phyloP scores from a whole-genome alignment of 2,797 vertebrate species.

The Girardinus metallicus region DNA sequence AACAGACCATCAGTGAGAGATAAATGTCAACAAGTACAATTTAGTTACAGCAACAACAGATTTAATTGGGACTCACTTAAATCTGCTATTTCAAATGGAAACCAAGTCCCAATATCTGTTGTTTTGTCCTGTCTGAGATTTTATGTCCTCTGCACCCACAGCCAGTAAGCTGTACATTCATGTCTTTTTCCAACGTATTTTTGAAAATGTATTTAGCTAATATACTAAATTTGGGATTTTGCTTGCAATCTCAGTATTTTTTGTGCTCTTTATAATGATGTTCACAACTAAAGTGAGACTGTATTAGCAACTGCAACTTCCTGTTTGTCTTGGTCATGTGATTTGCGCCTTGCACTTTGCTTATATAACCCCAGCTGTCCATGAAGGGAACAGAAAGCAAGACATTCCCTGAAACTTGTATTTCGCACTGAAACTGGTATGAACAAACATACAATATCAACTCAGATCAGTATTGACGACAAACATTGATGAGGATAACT shows the following conservation, averaged over 20 bases:
- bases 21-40: not conserved
- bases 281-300: not conserved
- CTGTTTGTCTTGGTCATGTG: not conserved
- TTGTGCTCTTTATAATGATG: not conserved
- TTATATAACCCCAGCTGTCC: not conserved
- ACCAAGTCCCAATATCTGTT: not conserved
- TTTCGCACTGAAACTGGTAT: not conserved
- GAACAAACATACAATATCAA: not conserved
- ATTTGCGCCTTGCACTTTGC: not conserved
- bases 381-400: not conserved
- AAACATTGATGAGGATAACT: not conserved
- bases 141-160: not conserved
- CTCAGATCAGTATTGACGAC: not conserved
- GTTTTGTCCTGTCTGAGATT: not conserved
- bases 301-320: not conserved
- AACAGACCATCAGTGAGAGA: not conserved
- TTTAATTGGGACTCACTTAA: not conserved
- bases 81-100: not conserved
- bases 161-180: not conserved
- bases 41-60: not conserved
- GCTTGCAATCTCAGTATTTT: not conserved
- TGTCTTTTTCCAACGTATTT: not conserved
- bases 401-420: not conserved
- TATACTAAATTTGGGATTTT: not conserved
- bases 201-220: not conserved